Evolutionary conservation across 2,797 vertebrate genomes (phyloP), one percentile per base, ranked within the genome.

Genomic region (Rhinophrynus dorsalis): DNA sequence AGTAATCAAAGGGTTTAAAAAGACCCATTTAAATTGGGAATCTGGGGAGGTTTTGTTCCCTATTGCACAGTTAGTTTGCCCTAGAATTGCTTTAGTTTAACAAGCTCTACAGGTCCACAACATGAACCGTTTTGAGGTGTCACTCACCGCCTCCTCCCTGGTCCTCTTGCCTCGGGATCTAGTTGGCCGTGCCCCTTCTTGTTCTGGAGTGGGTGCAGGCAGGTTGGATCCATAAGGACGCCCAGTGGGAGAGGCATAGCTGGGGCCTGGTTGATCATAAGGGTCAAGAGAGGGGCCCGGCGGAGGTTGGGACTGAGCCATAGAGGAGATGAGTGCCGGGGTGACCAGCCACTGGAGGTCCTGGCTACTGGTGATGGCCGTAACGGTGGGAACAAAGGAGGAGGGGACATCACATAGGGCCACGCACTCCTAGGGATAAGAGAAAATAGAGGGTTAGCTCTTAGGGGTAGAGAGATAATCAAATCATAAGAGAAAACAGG

Each of bases 301-400:
- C 1, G 81, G 80, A 5, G 37, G 68, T 0, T 89, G 84, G 24
- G 94, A 93, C 76, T 93, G 94, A 55, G 97, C 95, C 84, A 97
- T 94, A 1, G 97, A 99, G 66, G 96, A 96, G 84, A 96, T 92
- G 64, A 98, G 92, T 55, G 96, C 96, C 6, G 97, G 95, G 71
- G 98, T 96, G 59, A 96, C 95, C 86, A 99, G 88, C 97, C 97
- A 98, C 96, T 98, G 97, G 83, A 99, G 92, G 80, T 99, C 97
- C 83, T 95, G 96, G 82, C 96, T 99, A 78, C 93, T 95, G 80
- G 96, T 95, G 88, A 99, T 99, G 82, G 96, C 96, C 10, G 96
- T 99, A 85, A 98, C 95, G 57, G 96, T 98, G 81, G 96, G 96
- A 75, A 98, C 94, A 26, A 98, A 98, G 81, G 96, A 96, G 84